Base-by-base conservation (phyloP, 2,888 invertebrate species). In the Keiferia lycopersicella region DNA sequence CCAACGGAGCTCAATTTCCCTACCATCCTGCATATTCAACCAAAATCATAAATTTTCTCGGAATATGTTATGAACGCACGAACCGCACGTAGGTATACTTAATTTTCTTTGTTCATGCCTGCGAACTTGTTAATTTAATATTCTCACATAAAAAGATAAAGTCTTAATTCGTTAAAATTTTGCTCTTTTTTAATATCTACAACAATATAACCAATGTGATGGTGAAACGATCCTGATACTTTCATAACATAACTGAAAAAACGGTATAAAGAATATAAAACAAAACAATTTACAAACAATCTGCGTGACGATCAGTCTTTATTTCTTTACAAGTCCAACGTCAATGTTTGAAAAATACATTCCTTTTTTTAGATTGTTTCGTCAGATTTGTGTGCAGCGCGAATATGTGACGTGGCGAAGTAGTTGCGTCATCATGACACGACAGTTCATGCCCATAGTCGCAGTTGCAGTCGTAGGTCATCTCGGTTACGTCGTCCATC, bases 1-100 rank as follows among this genome's bases (percentile, higher is more conserved):
- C 34, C 59, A 45, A 61, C 30, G 38, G 61, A 34, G n/a, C 48
- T 34, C 34, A 50, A 50, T 61, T 61, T 61, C 61, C 51, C n/a
- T 6, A 12, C 34, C 12, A 51, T 22, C n/a, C 20, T 61, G 61
- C 61, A 50, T 50, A 50, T 61, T 50, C 48, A 50, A 61, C 41
- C 34, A 11, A 48, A 41, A 34, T 34, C 38, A 22, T 45, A 60
- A 60, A 60, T 45, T 30, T 60, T 20, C 39, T 26, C 22, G 51
- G 51, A 53, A 53, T 26, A 53, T 14, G 22, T 53, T 26, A 53
- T 26, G 22, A 20, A 53, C 51, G 51, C 26, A 14, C 12, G 22
- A 22, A 14, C 22, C 51, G 22, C 51, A 22, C 50, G 14, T 22
- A 51, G 20, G 6, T 2, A 34, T 34, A 34, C 34, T 34, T 8